Evolutionary conservation across 2,113 vertebrate species (phyloP), one percentile per base, ranked within the genome.

Genomic region (Peucedramus taeniatus): DNA sequence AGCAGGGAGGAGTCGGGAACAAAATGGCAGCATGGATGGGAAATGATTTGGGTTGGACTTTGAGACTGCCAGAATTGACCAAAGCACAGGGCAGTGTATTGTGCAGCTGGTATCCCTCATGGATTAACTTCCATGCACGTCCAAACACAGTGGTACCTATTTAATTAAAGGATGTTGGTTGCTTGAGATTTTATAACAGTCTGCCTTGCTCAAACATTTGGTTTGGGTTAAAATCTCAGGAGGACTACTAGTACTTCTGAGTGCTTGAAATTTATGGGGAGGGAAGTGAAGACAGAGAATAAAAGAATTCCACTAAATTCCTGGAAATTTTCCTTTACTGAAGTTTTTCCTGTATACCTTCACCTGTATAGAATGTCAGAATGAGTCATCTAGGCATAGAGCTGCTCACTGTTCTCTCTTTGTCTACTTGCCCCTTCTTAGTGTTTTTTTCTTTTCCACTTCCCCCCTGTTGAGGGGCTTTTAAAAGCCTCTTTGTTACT

Each of bases 141-240:
- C 68, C 68, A 66, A 65, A 24, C 54, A 53, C 64, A 33, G 39
- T 37, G 71, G 42, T 42, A 70, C 72, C 64, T 75, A 8, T 70
- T 91, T 74, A 40, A 92, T 83, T 90, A 71, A 84, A 70, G 82
- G 47, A 78, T 86, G 56, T 74, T 90, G 79, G 47, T 63, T 90
- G 51, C 44, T 42, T 86, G 71, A 78, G 70, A 44, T 82, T 94
- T 96, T 96, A 8, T 74, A 94, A 68, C 54, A n/a, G 40, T 33
- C 75, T 90, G 30, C 88, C 71, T 93, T 85, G 75, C 92, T 89
- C 72, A 76, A 39, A 65, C 83, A 82, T 68, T 95, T 96, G 54
- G 69, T 92, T 91, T 93, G 49, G 26, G 57, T 90, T 74, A 90
- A 83, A 83, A 54, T 96, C 89, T 97, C 91, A 57, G 79, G 45